Evolutionary conservation across 2,797 vertebrate species (phyloP), one percentile per base, ranked within the genome.

Genomic region (Enteromius treurensis): DNA sequence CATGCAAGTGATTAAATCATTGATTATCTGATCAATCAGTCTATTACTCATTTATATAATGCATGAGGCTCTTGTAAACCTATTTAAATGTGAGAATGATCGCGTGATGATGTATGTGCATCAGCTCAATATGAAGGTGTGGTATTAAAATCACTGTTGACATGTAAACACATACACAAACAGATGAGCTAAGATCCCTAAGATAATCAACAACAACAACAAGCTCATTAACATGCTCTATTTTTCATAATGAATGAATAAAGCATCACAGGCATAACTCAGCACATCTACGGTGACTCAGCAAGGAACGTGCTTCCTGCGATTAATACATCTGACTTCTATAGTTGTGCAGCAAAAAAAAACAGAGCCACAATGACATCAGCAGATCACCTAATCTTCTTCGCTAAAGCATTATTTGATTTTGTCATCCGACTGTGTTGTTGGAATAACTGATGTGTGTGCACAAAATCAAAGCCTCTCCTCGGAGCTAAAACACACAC

Each of bases 371-470:
- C 34, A 23, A 34, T 75, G 32, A 58, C 73, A 23, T 58, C 73
- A 76, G 37, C 17, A 37, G 13, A 23, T 34, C 73, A 26, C 21
- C n/a, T 45, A 29, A 69, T 69, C 51, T 55, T 37, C 29, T 68
- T 3, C 21, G 47, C 65, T 9, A 10, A 80, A 70, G 34, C 9
- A 26, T 70, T 42, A 15, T 74, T 49, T 81, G 42, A 32, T 81
- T 49, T 49, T 45, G 42, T 64, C 51, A 32, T 60, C 51, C 60
- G 29, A 42, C n/a, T 58, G n/a, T 45, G 23, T 29, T 58, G 69
- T 74, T 74, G 55, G 37, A 64, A 74, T 49, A 73, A 34, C 29
- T 64, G 55, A 62, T 49, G 70, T 64, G 80, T 47, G 29, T 64
- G 29, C 73, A 76, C 73, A 76, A 37, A 37, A 76, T 76, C 73